Base-by-base conservation (phyloP, 2,888 invertebrate species). In the Drosophila mayaguana region DNA sequence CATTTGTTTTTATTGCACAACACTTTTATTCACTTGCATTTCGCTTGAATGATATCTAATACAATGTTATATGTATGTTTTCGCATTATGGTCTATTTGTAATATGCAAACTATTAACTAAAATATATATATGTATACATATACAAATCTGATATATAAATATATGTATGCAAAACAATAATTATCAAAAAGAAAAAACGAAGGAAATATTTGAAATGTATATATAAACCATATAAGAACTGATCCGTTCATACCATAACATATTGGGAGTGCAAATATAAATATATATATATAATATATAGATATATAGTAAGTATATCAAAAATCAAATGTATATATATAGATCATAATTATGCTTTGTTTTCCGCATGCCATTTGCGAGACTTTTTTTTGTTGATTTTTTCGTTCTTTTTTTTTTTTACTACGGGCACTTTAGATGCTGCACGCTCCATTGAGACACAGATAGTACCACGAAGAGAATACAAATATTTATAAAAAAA, bases 391-490 rank as follows among this genome's bases (percentile, higher is more conserved):
- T 59, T 56, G 59, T 63, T 62, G 32, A 32, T 69, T 28, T 2
- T 57, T 75, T 38, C 36, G 14, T 54, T 64, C 51, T 62, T 66
- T 64, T 25, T 40, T n/a, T 36, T 40, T 56, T 50, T 77, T 68
- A 80, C 84, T 78, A 78, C 81, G 80, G 84, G 87, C 81, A 84
- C 87, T 76, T 85, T 79, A 80, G 83, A 85, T 85, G 83, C 81
- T 86, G 83, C 70, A 63, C 80, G 80, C 86, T 83, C 81, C 82
- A 77, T 81, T 88, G 86, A 86, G 86, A 86, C 88, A 88, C 86
- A 86, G 86, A 88, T 80, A 80, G 88, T 75, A 86, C 86, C 88
- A 88, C 88, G 80, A 88, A 75, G 69, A 74, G 72, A 86, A 84
- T 72, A 68, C 67, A 64, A 64, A 63, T 18, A 6, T 16, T 11